Conservation (phyloP, 2,797 vertebrate species). For the Sus cebifrons region DNA sequence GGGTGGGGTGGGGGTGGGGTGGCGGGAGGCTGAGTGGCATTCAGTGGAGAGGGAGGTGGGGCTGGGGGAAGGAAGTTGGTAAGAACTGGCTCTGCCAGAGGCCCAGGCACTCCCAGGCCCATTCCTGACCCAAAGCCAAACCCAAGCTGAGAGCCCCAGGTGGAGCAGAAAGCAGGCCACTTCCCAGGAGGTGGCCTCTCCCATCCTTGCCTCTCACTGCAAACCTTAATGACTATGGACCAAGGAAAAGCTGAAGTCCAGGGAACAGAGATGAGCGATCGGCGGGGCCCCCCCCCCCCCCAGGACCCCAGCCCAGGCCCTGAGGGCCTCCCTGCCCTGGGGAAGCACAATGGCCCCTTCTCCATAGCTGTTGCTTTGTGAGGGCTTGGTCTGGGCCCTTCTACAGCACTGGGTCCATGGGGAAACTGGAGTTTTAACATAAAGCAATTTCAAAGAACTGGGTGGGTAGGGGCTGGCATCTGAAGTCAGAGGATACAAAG, state of each 20-base stretch:
- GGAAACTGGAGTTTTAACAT: neutral
- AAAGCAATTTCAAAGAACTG: neutral
- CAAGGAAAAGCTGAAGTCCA: neutral
- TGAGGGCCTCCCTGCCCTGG: neutral
- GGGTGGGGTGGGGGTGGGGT: no score
- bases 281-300: no score
- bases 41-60: neutral
- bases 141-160: neutral
- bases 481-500: neutral
- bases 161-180: neutral
- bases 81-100: neutral
- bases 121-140: neutral
- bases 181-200: neutral
- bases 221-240: neutral
- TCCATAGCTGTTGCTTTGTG: neutral
- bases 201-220: rapidly evolving
- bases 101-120: neutral
- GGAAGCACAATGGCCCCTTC: neutral
- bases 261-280: neutral
- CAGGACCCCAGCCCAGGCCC: neutral
- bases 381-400: neutral
- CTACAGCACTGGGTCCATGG: neutral
- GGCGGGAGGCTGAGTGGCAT: neutral
- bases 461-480: neutral
- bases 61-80: neutral